Evolutionary conservation across 2,113 vertebrate species (phyloP).

Genomic region (Mirza zaza): DNA sequence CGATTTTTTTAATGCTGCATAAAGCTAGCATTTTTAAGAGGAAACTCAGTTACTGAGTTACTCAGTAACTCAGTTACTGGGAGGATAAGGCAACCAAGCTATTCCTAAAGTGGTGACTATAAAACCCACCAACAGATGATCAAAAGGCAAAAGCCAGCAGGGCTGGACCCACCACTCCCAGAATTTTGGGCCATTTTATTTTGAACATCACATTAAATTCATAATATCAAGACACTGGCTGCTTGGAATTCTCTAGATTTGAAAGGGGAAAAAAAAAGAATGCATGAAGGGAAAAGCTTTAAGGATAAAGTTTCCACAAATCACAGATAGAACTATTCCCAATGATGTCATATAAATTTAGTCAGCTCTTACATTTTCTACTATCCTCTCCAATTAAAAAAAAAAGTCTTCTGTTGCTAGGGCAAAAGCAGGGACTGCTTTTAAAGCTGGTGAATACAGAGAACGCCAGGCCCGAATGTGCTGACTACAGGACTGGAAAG

Average conservation of each 20-base stretch:
- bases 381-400: not conserved
- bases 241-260: not conserved
- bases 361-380: slow-evolving; percentile 8
- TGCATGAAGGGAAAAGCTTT: not conserved
- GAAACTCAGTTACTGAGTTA: not conserved
- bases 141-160: not conserved
- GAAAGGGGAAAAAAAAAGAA: not conserved
- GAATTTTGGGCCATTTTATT: not conserved
- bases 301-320: not conserved
- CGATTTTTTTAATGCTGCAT: not conserved
- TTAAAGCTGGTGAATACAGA: not conserved
- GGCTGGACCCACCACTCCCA: too few relatives aligned
- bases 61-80: not conserved
- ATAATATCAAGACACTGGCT: not conserved
- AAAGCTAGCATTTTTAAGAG: slow-evolving; percentile 20
- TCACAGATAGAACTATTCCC: not conserved
- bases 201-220: not conserved
- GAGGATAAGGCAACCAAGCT: not conserved
- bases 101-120: not conserved
- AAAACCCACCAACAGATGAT: not conserved
- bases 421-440: slow-evolving; percentile 24
- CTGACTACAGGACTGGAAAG: not conserved
- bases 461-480: slow-evolving; percentile 32
- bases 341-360: slow-evolving; percentile 30
- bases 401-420: slow-evolving; percentile 41